These are phyloP conservation scores for Calephelis virginiensis DNA, from an alignment of 1,140 invertebrate species.

Conservation along the genomic window DNA sequence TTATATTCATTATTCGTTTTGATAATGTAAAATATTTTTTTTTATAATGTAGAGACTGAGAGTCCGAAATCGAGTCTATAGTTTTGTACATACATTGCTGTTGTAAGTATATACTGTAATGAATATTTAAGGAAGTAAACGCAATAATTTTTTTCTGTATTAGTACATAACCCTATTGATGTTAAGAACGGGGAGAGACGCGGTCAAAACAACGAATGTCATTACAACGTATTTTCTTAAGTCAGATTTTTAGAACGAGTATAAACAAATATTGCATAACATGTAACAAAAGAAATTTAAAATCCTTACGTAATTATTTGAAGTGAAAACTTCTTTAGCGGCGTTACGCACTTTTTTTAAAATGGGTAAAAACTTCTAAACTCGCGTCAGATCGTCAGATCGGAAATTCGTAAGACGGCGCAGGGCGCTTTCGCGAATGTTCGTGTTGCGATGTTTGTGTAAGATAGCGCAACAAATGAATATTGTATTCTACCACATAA, in stretches of 20 bases:
- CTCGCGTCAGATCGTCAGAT: too few relatives aligned
- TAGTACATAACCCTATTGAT: slow-evolving; percentile 51
- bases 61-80: slow-evolving; percentile 76
- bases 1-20: slow-evolving; percentile 45
- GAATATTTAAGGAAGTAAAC: slow-evolving; percentile 66
- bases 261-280: neutral
- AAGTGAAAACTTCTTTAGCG: neutral
- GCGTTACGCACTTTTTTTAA: too few relatives aligned
- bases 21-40: slow-evolving; percentile 60
- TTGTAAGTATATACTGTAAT: slow-evolving; percentile 73
- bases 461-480: too few relatives aligned
- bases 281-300: neutral
- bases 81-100: slow-evolving; percentile 75
- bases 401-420: too few relatives aligned
- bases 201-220: slow-evolving; percentile 3
- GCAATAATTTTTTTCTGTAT: slow-evolving; percentile 72
- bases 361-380: too few relatives aligned
- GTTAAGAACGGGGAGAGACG: slow-evolving; percentile 50
- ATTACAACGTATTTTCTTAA: slow-evolving; percentile 10
- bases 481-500: too few relatives aligned
- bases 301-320: too few relatives aligned
- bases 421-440: accelerated
- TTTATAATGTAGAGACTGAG: slow-evolving; percentile 67
- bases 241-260: neutral
- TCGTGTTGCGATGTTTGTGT: too few relatives aligned